Percentiles rank a stretch among this genome's conserved stretches.
phyloP scores from a whole-genome alignment of 2,888 invertebrate species.

The Ophion slaviceki region DNA sequence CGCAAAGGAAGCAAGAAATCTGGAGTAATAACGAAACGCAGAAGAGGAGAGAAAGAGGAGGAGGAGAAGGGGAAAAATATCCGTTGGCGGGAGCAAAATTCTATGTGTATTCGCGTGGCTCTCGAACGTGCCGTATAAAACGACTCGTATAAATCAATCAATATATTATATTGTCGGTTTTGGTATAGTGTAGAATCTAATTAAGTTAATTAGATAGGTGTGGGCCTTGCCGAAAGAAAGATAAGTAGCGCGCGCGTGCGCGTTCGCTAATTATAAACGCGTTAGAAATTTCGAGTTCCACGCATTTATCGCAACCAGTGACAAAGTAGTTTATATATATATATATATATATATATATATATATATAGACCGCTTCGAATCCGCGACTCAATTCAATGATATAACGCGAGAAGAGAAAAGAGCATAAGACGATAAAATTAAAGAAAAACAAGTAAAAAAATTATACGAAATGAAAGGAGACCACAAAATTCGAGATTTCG shows the following conservation, averaged over 20 bases:
- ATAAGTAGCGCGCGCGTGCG: conserved; percentile 43
- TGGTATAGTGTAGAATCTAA: conserved; percentile 66
- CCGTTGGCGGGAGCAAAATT: conserved; percentile 60
- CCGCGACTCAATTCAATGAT: conserved; percentile 34
- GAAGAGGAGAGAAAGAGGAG: background rate
- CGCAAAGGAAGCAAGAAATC: conserved; percentile 16
- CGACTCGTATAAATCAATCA: conserved; percentile 63
- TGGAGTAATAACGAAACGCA: conserved; percentile 20
- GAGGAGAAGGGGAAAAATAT: conserved; percentile 43
- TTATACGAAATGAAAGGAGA: background rate
- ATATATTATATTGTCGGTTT: conserved; percentile 64
- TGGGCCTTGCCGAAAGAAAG: conserved; percentile 52
- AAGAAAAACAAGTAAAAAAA: conserved; percentile 12
- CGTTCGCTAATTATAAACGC: background rate
- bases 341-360: conserved; percentile 23
- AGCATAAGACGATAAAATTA: conserved; percentile 5
- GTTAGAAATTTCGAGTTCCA: conserved; percentile 3
- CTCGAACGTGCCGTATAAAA: conserved; percentile 54
- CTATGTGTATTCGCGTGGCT: conserved; percentile 62
- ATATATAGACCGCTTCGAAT: conserved; percentile 36
- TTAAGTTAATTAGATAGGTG: conserved; percentile 63
- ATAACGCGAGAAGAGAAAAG: background rate
- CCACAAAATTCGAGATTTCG: conserved; percentile 11
- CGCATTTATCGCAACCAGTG: conserved; percentile 22
- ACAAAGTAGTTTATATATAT: conserved; percentile 49